phyloP scores from a whole-genome alignment of 2,113 vertebrate genomes.

The Neogobius melanostomus region DNA sequence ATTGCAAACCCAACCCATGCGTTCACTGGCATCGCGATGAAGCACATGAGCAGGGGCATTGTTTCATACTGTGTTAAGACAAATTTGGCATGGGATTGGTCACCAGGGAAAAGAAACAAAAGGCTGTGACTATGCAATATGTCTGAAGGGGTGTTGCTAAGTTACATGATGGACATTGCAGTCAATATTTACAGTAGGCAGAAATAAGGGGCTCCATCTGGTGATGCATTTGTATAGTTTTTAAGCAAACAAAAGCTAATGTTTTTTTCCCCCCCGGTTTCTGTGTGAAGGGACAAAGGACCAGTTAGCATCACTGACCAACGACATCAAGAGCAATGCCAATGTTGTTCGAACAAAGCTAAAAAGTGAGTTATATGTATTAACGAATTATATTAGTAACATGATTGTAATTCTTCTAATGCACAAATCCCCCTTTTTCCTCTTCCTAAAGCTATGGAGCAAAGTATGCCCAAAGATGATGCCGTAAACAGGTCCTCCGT shows the following conservation, averaged over 20 bases:
- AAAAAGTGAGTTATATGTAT: conserved; percentile 74
- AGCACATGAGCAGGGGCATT: background rate
- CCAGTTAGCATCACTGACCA: conserved; percentile 87
- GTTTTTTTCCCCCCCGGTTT: background rate
- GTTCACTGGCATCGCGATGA: conserved; percentile 14
- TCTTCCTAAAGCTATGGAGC: conserved; percentile 83
- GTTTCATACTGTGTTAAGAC: conserved; percentile 14
- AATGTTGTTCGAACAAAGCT: conserved; percentile 86
- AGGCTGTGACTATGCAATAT: conserved; percentile 14
- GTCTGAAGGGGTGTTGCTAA: conserved; percentile 38
- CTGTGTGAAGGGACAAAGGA: conserved; percentile 84
- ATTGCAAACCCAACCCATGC: too few relatives aligned
- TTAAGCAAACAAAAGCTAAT: conserved; percentile 19
- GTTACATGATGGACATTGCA: conserved; percentile 34
- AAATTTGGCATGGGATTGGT: conserved; percentile 12
- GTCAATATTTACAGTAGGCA: conserved; percentile 48
- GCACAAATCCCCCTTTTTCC: background rate
- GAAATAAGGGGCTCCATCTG: conserved; percentile 1
- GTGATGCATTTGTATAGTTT: conserved; percentile 1
- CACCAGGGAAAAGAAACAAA: conserved; percentile 5
- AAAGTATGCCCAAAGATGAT: conserved; percentile 83
- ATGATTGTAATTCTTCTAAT: background rate
- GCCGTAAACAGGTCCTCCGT: conserved; percentile 77
- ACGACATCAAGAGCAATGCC: conserved; percentile 90
- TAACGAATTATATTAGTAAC: background rate